Conservation (phyloP, 2,888 invertebrate species). For the Cataglyphis rosenhaueri region DNA sequence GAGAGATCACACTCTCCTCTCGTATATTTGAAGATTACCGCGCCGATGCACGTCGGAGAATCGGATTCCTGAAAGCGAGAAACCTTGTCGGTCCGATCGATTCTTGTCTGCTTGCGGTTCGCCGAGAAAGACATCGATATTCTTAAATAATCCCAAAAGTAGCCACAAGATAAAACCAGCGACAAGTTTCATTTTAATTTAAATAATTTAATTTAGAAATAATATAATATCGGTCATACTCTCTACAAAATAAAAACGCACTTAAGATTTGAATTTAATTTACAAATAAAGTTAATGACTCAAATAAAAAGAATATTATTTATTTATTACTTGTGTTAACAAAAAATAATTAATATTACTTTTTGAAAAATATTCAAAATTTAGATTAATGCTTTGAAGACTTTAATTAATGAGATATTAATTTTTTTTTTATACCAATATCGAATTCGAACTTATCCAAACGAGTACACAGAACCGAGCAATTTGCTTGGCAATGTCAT, state of each 20-base stretch:
- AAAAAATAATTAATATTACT: background rate
- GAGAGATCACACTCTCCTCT: constrained; percentile 66
- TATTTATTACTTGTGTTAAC: background rate
- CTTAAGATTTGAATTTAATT: background rate
- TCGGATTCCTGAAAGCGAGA: constrained; percentile 64
- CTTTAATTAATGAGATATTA: background rate
- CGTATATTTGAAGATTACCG: constrained; percentile 71
- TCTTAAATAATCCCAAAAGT: background rate
- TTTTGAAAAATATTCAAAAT: background rate
- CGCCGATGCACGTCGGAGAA: constrained; percentile 56
- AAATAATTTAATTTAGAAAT: background rate
- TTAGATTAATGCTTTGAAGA: background rate
- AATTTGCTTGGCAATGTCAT: background rate
- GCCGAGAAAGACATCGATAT: constrained; percentile 15
- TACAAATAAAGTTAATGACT: background rate
- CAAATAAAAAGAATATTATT: constrained; percentile 1
- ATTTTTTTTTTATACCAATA: background rate
- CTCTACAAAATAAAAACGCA: background rate
- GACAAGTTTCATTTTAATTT: background rate
- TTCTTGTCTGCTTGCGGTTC: constrained; percentile 36
- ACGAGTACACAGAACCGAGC: background rate
- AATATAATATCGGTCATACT: background rate
- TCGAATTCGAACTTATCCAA: constrained; percentile 13
- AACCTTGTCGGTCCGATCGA: constrained; percentile 46
- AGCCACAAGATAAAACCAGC: background rate